Percentiles rank a stretch among this genome's conserved stretches.
Conservation (phyloP, 2,888 invertebrate species). For the Campoplex nolae region DNA sequence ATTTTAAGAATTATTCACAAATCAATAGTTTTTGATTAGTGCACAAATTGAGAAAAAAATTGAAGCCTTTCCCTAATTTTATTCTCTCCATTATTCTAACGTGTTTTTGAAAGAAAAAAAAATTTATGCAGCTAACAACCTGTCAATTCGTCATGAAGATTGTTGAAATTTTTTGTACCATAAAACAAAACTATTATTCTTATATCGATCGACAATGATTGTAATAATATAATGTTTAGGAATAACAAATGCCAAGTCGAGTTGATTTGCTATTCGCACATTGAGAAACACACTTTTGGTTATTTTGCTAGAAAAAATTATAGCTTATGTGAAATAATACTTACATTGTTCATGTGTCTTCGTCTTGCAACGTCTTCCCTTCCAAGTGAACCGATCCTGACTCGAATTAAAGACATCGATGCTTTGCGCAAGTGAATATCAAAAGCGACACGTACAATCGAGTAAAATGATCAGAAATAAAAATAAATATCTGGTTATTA, state of each 20-base stretch:
- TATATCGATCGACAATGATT: not conserved
- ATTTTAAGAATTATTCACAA: no score
- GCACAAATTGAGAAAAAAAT: no score
- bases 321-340: not conserved
- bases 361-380: slow-evolving; percentile 44
- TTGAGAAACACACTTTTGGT: not conserved
- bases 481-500: not conserved
- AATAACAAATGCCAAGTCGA: not conserved
- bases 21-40: no score
- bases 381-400: slow-evolving; percentile 43
- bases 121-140: not conserved
- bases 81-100: not conserved
- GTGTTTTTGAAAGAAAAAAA: not conserved
- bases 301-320: not conserved
- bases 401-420: slow-evolving; percentile 39
- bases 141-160: not conserved
- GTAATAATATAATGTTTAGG: slow-evolving; percentile 1
- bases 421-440: not conserved
- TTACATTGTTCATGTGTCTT: slow-evolving; percentile 47
- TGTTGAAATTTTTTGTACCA: not conserved
- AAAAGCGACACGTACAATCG: not conserved
- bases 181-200: not conserved
- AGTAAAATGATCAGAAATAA: slow-evolving; percentile 16
- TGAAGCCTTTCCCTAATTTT: no score
- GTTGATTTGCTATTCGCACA: not conserved